phyloP scores from a whole-genome alignment of 2,888 invertebrate species.

The Osedax fenrisi region DNA sequence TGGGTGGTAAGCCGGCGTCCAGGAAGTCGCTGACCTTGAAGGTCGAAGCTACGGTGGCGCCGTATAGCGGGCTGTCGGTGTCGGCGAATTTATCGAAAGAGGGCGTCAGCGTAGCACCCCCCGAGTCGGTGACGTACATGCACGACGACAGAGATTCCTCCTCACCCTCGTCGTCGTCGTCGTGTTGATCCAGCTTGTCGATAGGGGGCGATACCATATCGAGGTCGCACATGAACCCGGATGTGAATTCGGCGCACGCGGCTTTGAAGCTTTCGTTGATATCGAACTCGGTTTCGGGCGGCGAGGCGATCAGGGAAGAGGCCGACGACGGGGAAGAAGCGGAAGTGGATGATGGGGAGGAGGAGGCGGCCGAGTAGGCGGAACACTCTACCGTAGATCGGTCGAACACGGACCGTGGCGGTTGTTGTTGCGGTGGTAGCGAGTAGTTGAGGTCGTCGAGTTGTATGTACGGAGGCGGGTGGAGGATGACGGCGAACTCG shows the following conservation, averaged over 20 bases:
- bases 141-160: background rate
- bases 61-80: background rate
- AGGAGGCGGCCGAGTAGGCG: background rate
- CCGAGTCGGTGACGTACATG: background rate
- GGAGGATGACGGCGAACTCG: background rate
- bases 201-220: too few relatives aligned
- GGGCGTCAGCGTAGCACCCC: background rate
- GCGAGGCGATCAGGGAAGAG: background rate
- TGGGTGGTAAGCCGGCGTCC: background rate
- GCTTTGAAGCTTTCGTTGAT: background rate
- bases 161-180: background rate
- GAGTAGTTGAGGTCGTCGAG: background rate
- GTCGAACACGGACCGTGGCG: too few relatives aligned
- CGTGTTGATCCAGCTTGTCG: too few relatives aligned
- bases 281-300: background rate
- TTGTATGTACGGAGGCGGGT: background rate
- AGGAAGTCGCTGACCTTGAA: background rate
- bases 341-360: background rate
- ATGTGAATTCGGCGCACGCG: slow-evolving; percentile 6
- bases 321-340: background rate
- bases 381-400: background rate
- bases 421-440: background rate
- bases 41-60: background rate
- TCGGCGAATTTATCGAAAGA: background rate
- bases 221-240: background rate